phyloP scores from a whole-genome alignment of 2,797 vertebrate genomes.

The Telmatherina bonti region DNA sequence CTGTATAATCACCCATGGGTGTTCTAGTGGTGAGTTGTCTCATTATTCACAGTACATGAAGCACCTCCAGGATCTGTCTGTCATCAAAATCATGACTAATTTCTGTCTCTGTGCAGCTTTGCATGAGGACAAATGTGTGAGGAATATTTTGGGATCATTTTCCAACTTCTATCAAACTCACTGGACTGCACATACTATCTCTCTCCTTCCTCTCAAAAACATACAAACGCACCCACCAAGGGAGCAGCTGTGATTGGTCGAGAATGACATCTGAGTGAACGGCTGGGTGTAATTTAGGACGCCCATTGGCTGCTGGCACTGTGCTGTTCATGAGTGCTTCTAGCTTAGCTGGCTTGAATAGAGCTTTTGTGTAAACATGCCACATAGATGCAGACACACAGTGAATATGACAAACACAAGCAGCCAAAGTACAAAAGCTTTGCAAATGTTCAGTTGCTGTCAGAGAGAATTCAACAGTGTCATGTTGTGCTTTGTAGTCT shows the following conservation, averaged over 20 bases:
- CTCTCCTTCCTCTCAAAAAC: constrained; percentile 16
- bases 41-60: constrained; percentile 50
- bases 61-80: constrained; percentile 27
- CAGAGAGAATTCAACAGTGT: constrained; percentile 6
- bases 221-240: constrained; percentile 20
- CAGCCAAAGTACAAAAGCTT: constrained; percentile 8
- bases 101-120: constrained; percentile 20
- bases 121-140: constrained; percentile 19
- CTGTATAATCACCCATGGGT: neutral
- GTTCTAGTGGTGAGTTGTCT: constrained; percentile 37
- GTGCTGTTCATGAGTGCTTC: constrained; percentile 48
- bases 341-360: constrained; percentile 48
- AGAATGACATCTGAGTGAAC: constrained; percentile 72
- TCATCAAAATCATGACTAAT: constrained; percentile 35
- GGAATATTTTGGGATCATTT: constrained; percentile 20
- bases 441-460: constrained; percentile 6
- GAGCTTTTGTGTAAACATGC: constrained; percentile 66
- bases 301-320: constrained; percentile 62
- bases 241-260: constrained; percentile 53
- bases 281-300: constrained; percentile 31
- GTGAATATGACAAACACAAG: constrained; percentile 19
- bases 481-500: neutral
- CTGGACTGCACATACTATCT: neutral
- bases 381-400: constrained; percentile 20
- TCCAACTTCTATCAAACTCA: constrained; percentile 12